Conservation (phyloP, 2,113 vertebrate genomes). For the Leucopsar rothschildi region DNA sequence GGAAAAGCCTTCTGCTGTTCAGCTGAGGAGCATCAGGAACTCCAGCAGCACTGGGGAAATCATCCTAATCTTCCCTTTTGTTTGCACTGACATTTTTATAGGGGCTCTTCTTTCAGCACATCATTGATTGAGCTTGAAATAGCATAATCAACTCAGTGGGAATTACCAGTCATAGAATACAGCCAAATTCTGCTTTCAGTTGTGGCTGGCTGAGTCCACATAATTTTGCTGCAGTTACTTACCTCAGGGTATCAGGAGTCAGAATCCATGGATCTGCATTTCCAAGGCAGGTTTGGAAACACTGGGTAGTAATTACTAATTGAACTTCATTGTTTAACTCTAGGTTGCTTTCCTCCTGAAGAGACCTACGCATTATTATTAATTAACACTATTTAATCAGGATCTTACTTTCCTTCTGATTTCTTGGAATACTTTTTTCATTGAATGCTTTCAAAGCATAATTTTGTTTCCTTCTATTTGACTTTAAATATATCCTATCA, state of each 20-base stretch:
- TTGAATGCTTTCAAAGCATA: neutral
- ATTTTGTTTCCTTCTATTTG: neutral
- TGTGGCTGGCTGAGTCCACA: neutral
- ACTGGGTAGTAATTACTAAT: neutral
- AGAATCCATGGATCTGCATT: neutral
- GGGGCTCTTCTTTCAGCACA: neutral
- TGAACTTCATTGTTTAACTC: neutral
- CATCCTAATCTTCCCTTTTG: conserved; percentile 13
- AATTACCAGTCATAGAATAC: conserved; percentile 4
- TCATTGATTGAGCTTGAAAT: conserved; percentile 27
- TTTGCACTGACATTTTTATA: conserved; percentile 39
- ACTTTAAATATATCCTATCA: neutral
- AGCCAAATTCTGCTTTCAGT: neutral
- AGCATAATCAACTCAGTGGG: conserved; percentile 24
- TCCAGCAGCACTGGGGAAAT: neutral
- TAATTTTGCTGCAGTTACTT: neutral
- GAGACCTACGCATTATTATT: neutral
- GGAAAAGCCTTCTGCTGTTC: neutral
- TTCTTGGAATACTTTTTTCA: neutral
- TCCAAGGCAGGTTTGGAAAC: neutral
- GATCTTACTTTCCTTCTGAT: neutral
- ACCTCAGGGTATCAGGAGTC: neutral
- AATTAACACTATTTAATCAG: neutral
- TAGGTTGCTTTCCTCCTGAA: neutral
- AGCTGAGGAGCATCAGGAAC: neutral